Percentiles rank a stretch among this genome's conserved stretches.
phyloP scores from a whole-genome alignment of 2,888 invertebrate species.

The Pristionchus maxplancki region DNA sequence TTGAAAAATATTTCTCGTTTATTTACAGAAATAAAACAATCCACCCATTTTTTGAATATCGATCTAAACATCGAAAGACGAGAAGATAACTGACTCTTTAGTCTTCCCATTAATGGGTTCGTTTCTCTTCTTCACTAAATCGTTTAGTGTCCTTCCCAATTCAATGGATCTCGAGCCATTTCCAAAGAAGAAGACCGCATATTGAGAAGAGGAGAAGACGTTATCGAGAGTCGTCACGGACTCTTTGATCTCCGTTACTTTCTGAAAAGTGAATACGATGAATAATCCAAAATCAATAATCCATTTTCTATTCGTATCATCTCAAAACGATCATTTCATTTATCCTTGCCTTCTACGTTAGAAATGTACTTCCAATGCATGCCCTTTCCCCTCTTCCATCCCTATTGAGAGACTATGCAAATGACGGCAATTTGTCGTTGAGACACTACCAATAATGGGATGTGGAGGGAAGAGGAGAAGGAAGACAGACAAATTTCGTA shows the following conservation, averaged over 20 bases:
- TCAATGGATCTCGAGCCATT: constrained; percentile 53
- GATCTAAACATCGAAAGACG: not conserved
- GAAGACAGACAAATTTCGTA: constrained; percentile 8
- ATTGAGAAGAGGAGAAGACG: constrained; percentile 55
- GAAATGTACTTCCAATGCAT: not conserved
- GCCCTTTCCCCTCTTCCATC: not conserved
- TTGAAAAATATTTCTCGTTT: too few relatives aligned
- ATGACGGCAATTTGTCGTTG: constrained; percentile 42
- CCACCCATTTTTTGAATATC: too few relatives aligned
- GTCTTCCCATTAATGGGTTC: constrained; percentile 41
- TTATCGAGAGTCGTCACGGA: constrained; percentile 56
- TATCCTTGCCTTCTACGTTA: not conserved
- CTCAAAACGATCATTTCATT: too few relatives aligned
- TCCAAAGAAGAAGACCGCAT: constrained; percentile 57
- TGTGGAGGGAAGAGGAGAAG: not conserved
- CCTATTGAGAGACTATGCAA: constrained; percentile 31
- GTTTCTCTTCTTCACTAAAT: constrained; percentile 55
- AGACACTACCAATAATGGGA: constrained; percentile 46
- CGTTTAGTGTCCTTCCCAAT: constrained; percentile 52
- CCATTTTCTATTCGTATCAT: too few relatives aligned
- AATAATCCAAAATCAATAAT: too few relatives aligned
- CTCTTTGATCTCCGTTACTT: constrained; percentile 30
- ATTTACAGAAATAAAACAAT: too few relatives aligned
- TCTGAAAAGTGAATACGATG: not conserved
- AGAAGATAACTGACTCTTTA: constrained; percentile 35